Percentiles rank a stretch among this genome's conserved stretches.
Evolutionary conservation across 2,113 vertebrate genomes (phyloP).

Genomic region (Morone chrysops): DNA sequence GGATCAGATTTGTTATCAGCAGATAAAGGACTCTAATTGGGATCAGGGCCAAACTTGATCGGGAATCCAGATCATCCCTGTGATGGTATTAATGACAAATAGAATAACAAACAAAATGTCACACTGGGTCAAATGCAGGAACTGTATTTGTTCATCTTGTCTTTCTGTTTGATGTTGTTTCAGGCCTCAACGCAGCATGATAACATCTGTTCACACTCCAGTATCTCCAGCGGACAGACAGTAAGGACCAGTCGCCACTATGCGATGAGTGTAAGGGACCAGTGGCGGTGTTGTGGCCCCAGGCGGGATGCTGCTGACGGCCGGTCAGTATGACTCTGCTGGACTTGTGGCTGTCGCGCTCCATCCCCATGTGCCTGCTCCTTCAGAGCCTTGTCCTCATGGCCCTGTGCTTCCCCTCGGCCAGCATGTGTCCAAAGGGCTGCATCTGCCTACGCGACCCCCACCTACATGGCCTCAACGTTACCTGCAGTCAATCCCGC

Average conservation of each 20-base stretch:
- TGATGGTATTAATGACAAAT: neutral
- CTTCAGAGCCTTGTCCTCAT: constrained; percentile 98
- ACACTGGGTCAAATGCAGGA: neutral
- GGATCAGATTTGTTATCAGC: too few relatives aligned
- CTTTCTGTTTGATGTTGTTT: constrained; percentile 58
- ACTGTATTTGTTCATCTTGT: constrained; percentile 9
- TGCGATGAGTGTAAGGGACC: constrained; percentile 70
- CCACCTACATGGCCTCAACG: constrained; percentile 89
- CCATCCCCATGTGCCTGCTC: constrained; percentile 98
- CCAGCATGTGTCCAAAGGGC: constrained; percentile 98
- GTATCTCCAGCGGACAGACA: constrained; percentile 38
- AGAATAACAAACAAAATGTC: neutral
- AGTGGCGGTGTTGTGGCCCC: constrained; percentile 82
- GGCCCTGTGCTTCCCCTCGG: constrained; percentile 98
- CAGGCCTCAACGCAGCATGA: constrained; percentile 67
- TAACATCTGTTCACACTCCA: constrained; percentile 21
- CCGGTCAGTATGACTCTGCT: constrained; percentile 95
- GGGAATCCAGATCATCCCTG: neutral
- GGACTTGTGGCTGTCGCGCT: constrained; percentile 97
- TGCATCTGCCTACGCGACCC: constrained; percentile 93
- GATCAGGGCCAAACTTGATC: too few relatives aligned
- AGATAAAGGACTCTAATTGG: neutral
- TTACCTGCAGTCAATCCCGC: constrained; percentile 96
- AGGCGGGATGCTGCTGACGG: constrained; percentile 92
- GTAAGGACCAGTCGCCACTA: constrained; percentile 52